Conservation (phyloP, 2,113 vertebrate species). For the Castor canadensis region DNA sequence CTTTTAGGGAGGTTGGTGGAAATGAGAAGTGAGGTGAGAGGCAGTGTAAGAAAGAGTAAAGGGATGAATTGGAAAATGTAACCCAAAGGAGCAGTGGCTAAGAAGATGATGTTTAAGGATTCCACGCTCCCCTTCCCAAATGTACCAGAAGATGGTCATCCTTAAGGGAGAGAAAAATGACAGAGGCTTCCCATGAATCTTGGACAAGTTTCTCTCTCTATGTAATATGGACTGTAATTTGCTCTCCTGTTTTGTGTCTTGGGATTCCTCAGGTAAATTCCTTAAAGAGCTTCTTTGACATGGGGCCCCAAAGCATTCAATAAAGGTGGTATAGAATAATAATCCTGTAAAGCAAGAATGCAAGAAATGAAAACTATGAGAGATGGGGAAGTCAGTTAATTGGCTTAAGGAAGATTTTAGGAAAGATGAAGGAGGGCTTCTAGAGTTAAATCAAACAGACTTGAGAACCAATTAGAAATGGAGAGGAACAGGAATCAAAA, state of each 20-base stretch:
- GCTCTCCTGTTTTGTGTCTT: background rate
- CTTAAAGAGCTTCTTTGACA: background rate
- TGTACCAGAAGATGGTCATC: background rate
- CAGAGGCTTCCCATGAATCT: background rate
- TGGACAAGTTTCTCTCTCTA: background rate
- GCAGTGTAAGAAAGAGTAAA: background rate
- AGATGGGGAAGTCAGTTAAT: background rate
- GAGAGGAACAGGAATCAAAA: background rate
- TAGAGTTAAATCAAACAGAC: background rate
- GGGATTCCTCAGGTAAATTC: background rate
- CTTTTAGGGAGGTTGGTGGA: background rate
- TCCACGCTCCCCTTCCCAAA: background rate
- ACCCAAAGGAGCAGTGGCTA: background rate
- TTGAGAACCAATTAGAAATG: background rate
- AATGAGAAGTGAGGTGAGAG: background rate
- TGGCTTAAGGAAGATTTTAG: background rate
- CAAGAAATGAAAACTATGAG: background rate
- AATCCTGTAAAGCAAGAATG: background rate
- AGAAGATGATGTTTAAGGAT: background rate
- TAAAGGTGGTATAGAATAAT: background rate
- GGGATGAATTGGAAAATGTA: background rate
- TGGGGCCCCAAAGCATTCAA: background rate
- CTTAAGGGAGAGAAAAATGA: background rate
- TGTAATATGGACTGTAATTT: background rate
- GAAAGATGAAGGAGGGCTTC: background rate